These are phyloP conservation scores for Trichacis sp. DNA, from an alignment of 2,888 invertebrate species.

Conservation along the genomic window DNA sequence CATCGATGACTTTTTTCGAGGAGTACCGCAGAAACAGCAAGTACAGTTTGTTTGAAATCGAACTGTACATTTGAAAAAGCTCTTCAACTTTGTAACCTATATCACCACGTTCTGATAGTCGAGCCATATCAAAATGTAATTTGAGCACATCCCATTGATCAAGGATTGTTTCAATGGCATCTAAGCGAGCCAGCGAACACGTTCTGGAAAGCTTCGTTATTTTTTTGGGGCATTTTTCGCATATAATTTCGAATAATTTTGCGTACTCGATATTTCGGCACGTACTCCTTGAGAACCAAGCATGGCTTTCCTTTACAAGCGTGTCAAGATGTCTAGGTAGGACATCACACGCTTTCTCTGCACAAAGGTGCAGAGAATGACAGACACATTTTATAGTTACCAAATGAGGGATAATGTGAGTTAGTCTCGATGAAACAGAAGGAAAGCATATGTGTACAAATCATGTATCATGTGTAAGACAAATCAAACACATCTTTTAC, in stretches of 20 bases:
- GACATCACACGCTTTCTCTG: constrained; percentile 32
- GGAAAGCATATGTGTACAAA: too few relatives aligned
- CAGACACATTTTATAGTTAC: constrained; percentile 28
- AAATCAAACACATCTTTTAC: too few relatives aligned
- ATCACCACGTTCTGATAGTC: constrained; percentile 5
- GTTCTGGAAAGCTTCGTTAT: constrained; percentile 44
- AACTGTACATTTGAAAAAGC: not conserved
- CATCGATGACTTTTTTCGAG: not conserved
- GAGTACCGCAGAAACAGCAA: not conserved
- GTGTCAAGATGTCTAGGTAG: constrained; percentile 43
- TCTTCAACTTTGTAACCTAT: not conserved
- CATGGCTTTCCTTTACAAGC: constrained; percentile 47
- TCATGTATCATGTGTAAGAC: too few relatives aligned
- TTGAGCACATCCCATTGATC: too few relatives aligned
- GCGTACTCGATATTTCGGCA: constrained; percentile 46
- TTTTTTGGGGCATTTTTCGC: constrained; percentile 36
- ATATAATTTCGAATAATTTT: not conserved
- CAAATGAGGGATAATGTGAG: constrained; percentile 16
- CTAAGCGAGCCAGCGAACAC: constrained; percentile 28
- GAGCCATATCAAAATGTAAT: not conserved
- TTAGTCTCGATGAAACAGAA: constrained; percentile 7
- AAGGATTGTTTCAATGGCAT: too few relatives aligned
- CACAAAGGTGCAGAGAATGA: constrained; percentile 43
- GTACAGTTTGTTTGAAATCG: not conserved
- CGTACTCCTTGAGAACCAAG: constrained; percentile 51